Percentiles rank a stretch among this genome's conserved stretches.
These are phyloP conservation scores for Idaea aversata DNA, from an alignment of 2,888 invertebrate genomes.

Conservation along the genomic window DNA sequence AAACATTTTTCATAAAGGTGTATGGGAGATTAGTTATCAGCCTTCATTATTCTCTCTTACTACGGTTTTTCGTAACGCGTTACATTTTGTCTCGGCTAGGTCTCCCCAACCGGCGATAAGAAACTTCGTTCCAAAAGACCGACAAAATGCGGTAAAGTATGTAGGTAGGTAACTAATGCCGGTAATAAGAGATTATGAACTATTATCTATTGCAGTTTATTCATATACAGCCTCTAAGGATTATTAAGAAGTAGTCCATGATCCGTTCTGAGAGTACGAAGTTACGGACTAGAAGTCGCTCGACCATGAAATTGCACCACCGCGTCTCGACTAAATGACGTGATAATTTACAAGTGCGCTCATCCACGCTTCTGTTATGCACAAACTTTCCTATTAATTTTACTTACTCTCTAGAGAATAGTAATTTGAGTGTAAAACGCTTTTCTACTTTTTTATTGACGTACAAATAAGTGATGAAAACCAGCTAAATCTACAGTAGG, in stretches of 20 bases:
- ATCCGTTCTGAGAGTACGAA: conserved; percentile 5
- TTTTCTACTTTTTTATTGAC: neutral
- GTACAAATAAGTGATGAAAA: neutral
- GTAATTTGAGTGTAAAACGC: neutral
- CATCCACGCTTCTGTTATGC: conserved; percentile 40
- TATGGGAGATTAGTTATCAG: too few species aligned
- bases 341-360: conserved; percentile 58
- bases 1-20: too few species aligned
- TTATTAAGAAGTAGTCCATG: neutral
- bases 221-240: neutral
- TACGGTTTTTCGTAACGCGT: too few species aligned
- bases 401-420: conserved; percentile 9
- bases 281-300: conserved; percentile 31
- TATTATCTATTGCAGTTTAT: neutral
- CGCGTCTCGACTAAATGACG: conserved; percentile 52
- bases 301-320: conserved; percentile 57
- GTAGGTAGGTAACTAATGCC: neutral
- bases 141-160: neutral
- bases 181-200: neutral
- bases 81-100: too few species aligned
- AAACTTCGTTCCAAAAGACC: neutral
- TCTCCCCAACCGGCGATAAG: neutral
- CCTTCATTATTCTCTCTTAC: too few species aligned
- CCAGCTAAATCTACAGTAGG: neutral
- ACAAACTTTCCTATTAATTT: conserved; percentile 40